Percentiles rank a stretch among this genome's conserved stretches.
Evolutionary conservation across 2,888 invertebrate species (phyloP).

Genomic region (Agrypnus murinus): DNA sequence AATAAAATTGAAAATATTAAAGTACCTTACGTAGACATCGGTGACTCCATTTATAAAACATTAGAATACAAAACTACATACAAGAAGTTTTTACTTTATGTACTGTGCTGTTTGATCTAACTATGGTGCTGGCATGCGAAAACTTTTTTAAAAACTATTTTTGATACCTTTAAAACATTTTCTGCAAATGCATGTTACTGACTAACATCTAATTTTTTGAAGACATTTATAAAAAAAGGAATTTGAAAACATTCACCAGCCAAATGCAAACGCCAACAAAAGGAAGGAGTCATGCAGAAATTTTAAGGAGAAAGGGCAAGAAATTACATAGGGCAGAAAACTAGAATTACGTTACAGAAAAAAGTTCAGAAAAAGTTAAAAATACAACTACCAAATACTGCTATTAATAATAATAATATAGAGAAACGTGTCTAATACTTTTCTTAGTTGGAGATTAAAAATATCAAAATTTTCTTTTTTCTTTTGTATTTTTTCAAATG

Average conservation of each 20-base stretch:
- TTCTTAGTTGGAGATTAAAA: slow-evolving; percentile 48
- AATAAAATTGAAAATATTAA: slow-evolving; percentile 57
- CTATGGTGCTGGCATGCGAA: slow-evolving; percentile 71
- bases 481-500: too few relatives aligned
- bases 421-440: slow-evolving; percentile 50
- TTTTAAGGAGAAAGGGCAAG: slow-evolving; percentile 58
- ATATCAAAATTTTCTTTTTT: slow-evolving; percentile 25
- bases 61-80: slow-evolving; percentile 62
- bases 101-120: slow-evolving; percentile 70
- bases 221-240: slow-evolving; percentile 56
- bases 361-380: slow-evolving; percentile 47
- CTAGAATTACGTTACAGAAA: slow-evolving; percentile 48
- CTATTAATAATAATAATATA: slow-evolving; percentile 35
- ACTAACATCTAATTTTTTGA: slow-evolving; percentile 49
- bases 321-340: slow-evolving; percentile 49
- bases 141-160: slow-evolving; percentile 51
- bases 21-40: slow-evolving; percentile 64
- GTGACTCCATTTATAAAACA: slow-evolving; percentile 61
- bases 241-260: slow-evolving; percentile 68
- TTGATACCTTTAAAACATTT: slow-evolving; percentile 51
- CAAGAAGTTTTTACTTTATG: slow-evolving; percentile 58
- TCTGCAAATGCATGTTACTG: slow-evolving; percentile 52
- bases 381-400: slow-evolving; percentile 49
- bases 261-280: slow-evolving; percentile 71
- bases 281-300: slow-evolving; percentile 68